These are phyloP conservation scores for Phoebastria nigripes DNA, from an alignment of 2,797 vertebrate species.

Conservation along the genomic window DNA sequence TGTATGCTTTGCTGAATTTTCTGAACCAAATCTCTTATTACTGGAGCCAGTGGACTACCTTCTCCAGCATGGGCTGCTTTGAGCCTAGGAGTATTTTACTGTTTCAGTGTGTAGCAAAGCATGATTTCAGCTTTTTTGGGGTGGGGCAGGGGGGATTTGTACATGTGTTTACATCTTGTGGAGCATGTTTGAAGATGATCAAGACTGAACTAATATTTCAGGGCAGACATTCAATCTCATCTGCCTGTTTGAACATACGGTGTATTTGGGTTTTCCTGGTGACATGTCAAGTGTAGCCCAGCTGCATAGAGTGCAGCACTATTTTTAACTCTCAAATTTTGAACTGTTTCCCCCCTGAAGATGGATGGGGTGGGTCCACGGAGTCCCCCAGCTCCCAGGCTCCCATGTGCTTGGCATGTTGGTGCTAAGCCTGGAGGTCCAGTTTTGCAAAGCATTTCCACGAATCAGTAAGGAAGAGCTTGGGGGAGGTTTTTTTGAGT, in stretches of 20 bases:
- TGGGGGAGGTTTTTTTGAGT: not conserved
- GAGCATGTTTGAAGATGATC: not conserved
- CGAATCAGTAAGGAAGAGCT: not conserved
- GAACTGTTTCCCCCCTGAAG: not conserved
- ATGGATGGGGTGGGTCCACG: accelerated
- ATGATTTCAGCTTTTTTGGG: accelerated
- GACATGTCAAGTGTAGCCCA: not conserved
- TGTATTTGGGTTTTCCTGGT: not conserved
- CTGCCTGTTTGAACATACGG: accelerated
- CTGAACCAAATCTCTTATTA: not conserved
- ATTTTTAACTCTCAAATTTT: not conserved
- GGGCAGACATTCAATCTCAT: not conserved
- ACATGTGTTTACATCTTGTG: not conserved
- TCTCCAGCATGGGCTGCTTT: not conserved
- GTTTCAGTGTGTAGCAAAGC: not conserved
- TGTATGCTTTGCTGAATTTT: not conserved
- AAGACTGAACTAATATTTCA: not conserved
- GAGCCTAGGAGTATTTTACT: not conserved
- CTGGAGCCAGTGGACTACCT: not conserved
- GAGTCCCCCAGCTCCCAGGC: not conserved
- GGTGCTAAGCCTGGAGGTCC: not conserved
- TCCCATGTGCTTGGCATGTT: not conserved
- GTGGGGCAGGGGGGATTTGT: accelerated
- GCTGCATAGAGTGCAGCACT: not conserved
- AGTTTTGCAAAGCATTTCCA: not conserved